A percentile compares a stretch with the other conserved stretches of the same genome.
Conservation (phyloP, 2,797 vertebrate genomes). For the Meda fulgida region DNA sequence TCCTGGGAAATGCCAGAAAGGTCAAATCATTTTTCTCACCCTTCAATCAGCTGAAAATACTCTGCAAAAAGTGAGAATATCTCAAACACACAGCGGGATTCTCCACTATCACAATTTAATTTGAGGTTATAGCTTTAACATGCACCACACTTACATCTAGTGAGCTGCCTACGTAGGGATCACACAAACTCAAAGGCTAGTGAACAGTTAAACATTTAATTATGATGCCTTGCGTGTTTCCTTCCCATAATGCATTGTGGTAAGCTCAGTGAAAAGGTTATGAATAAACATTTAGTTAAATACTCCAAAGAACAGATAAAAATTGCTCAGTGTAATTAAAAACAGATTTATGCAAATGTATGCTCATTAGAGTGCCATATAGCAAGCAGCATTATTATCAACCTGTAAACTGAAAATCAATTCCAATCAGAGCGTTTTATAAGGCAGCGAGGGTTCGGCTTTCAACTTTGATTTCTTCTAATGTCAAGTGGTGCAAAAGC, state of each 20-base stretch:
- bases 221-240: not conserved
- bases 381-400: not conserved
- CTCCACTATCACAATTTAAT: not conserved
- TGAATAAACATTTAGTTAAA: not conserved
- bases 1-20: constrained; percentile 71
- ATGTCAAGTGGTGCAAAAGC: not conserved
- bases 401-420: too few relatives aligned
- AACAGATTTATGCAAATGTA: not conserved
- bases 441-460: too few relatives aligned
- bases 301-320: not conserved
- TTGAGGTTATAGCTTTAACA: not conserved
- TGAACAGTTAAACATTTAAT: not conserved
- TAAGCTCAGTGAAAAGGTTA: not conserved
- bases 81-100: not conserved
- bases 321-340: not conserved
- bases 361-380: not conserved
- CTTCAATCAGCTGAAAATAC: constrained; percentile 65
- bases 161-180: not conserved
- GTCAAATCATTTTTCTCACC: constrained; percentile 69
- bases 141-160: not conserved
- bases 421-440: not conserved
- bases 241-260: not conserved
- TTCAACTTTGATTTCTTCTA: not conserved
- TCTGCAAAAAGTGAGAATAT: constrained; percentile 28
- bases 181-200: not conserved